Evolutionary conservation across 1,140 invertebrate species (phyloP).

Genomic region (Drosophila tsacasi): DNA sequence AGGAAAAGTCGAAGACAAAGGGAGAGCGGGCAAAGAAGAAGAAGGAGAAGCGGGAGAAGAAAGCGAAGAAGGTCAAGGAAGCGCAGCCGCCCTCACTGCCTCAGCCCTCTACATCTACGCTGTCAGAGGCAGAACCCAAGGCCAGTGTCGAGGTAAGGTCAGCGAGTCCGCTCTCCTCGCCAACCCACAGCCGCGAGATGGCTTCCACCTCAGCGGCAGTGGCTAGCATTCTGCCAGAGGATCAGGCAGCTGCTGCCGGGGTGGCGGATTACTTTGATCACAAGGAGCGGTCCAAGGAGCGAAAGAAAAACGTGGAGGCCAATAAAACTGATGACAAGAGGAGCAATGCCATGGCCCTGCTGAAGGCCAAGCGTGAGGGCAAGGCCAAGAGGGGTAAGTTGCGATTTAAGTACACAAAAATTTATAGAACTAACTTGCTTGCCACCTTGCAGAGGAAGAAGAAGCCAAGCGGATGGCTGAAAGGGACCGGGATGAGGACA

Average conservation of each 20-base stretch:
- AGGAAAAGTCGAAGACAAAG: slow-evolving; percentile 86
- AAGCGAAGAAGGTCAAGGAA: slow-evolving; percentile 80
- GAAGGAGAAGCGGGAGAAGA: slow-evolving; percentile 84
- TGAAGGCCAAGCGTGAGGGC: slow-evolving; percentile 94
- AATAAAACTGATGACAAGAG: slow-evolving; percentile 94
- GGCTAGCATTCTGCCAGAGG: slow-evolving; percentile 39
- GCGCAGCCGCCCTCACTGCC: slow-evolving; percentile 66
- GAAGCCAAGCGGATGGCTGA: slow-evolving; percentile 86
- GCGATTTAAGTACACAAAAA: not conserved
- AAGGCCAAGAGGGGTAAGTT: slow-evolving; percentile 86
- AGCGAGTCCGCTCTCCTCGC: slow-evolving; percentile 49
- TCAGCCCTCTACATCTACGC: slow-evolving; percentile 36
- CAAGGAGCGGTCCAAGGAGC: slow-evolving; percentile 89
- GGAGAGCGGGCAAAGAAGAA: slow-evolving; percentile 88
- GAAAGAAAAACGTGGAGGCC: slow-evolving; percentile 96
- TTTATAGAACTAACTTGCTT: not conserved
- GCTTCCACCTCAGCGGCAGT: slow-evolving; percentile 54
- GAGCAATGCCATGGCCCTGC: slow-evolving; percentile 95
- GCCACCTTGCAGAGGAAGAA: slow-evolving; percentile 84
- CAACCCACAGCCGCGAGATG: slow-evolving; percentile 25
- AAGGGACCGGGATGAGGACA: slow-evolving; percentile 88
- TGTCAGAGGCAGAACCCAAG: slow-evolving; percentile 14
- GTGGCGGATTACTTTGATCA: slow-evolving; percentile 83
- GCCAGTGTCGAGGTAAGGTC: slow-evolving; percentile 35
- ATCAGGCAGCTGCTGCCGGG: slow-evolving; percentile 24